Base-by-base conservation (phyloP, 2,113 vertebrate genomes). In the Myrmecophaga tridactyla region DNA sequence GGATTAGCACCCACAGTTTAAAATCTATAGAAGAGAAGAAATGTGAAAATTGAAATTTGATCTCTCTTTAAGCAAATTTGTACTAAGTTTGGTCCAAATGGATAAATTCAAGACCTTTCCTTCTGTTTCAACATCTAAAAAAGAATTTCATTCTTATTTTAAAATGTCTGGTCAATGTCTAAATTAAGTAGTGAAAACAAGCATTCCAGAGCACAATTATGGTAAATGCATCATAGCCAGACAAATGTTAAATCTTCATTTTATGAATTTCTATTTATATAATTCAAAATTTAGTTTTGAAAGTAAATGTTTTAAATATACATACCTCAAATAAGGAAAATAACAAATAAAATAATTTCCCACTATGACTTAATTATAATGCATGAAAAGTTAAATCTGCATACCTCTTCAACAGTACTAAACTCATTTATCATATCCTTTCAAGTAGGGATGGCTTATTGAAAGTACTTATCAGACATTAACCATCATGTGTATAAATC, bases 311-410 rank as follows among this genome's bases (percentile, higher is more conserved):
- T 94, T 72, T 70, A 81, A 84, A 53, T 75, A 41, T 12, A 43
- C 41, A 56, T 72, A 0, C 3, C 3, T 25, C 69, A 92, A 69
- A 34, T 70, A 62, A 94, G 6, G 4, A 10, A 94, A 93, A 85
- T 29, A 92, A 60, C 7, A 36, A 93, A 84, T 84, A 89, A 69
- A 56, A 17, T 73, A 78, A 92, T 85, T 77, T 93, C 63, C 23
- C n/a, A 34, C 9, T 84, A 29, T 3, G 21, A 58, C 77, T 87
- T 82, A 67, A 46, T 84, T 87, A 12, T 58, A 89, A 43, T 87
- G 31, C 93, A 84, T 56, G 34, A 77, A 92, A 92, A 91, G n/a
- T 86, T 94, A 56, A 67, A 60, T 62, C 43, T 94, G 11, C 31
- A 82, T 9, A 88, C 18, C 7, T 93, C 60, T 94, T 73, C 41